These are phyloP conservation scores for Tachuris rubrigastra DNA, from an alignment of 2,113 vertebrate species.

Conservation along the genomic window DNA sequence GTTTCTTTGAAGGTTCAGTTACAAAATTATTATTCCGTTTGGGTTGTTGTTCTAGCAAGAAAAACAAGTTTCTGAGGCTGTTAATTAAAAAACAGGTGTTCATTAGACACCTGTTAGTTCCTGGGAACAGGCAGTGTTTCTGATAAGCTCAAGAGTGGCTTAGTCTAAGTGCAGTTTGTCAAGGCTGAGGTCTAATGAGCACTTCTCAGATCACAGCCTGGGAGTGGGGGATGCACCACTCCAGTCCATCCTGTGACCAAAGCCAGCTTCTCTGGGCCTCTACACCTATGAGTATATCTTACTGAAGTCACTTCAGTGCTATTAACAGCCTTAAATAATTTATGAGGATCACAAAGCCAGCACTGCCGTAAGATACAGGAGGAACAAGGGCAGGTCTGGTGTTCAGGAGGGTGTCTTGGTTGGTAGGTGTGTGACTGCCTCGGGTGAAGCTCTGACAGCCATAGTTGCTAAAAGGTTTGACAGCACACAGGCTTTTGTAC, in stretches of 20 bases:
- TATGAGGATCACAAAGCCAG: not conserved
- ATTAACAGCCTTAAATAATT: not conserved
- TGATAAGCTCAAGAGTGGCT: not conserved
- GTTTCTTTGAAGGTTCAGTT: not conserved
- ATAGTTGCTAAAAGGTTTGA: not conserved
- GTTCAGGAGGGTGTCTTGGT: not conserved
- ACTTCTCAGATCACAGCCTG: not conserved
- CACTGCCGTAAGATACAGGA: not conserved
- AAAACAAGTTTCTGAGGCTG: not conserved
- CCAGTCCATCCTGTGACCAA: not conserved
- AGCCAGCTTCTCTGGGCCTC: not conserved
- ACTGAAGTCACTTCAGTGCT: not conserved
- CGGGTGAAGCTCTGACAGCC: not conserved
- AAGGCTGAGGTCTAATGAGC: not conserved
- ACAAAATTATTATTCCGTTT: not conserved
- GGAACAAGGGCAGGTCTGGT: not conserved
- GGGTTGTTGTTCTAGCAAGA: not conserved
- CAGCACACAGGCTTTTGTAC: not conserved
- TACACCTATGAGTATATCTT: not conserved
- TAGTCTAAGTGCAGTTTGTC: not conserved
- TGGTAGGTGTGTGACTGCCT: not conserved
- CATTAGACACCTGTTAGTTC: not conserved
- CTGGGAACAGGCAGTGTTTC: not conserved
- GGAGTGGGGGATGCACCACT: not conserved
- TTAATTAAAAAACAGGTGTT: not conserved